Evolutionary conservation across 2,888 invertebrate species (phyloP), one percentile per base, ranked within the genome.

Genomic region (Trichopoda pennipes): DNA sequence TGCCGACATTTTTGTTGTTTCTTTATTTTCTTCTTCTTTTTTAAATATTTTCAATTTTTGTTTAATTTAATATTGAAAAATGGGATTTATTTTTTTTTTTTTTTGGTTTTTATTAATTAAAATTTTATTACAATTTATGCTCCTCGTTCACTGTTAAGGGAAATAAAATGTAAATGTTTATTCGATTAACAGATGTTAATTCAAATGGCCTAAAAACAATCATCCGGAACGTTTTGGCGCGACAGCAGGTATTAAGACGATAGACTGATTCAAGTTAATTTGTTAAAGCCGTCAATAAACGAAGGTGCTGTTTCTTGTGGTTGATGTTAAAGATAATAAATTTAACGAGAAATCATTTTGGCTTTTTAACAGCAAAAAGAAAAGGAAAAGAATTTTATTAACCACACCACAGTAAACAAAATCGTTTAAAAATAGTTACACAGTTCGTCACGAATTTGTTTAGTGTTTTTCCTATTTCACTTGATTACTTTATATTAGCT

Each of bases 381-480:
- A 38, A 28, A 2, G 8, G 6, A 6, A 6, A 51, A 23, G 10
- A 61, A 17, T 42, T 38, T 60, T 42, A 76, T 51, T 66, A 38
- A 64, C 63, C 10, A 72, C 56, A 28, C n/a, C n/a, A 14, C 14
- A 17, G 7, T 7, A 51, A 21, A 58, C 12, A 66, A 66, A 72
- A 79, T 58, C 58, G 66, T 64, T 58, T 78, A 58, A 17, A 66
- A 66, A 66, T 73, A 72, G 60, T 66, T 73, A 73, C 53, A 73
- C 60, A 73, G n/a, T 44, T 53, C 58, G 42, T 23, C n/a, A 49
- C 9, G 28, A 47, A 10, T 53, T 75, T 49, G 1, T 38, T 56
- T 42, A 12, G 19, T 61, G 49, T 51, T 28, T 72, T 23, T 10
- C 28, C 17, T 66, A 0, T 70, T 21, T 58, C 21, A 47, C n/a